Percentiles rank a stretch among this genome's conserved stretches.
phyloP scores from a whole-genome alignment of 2,888 invertebrate species.

The Trissonchulus latispiculum region DNA sequence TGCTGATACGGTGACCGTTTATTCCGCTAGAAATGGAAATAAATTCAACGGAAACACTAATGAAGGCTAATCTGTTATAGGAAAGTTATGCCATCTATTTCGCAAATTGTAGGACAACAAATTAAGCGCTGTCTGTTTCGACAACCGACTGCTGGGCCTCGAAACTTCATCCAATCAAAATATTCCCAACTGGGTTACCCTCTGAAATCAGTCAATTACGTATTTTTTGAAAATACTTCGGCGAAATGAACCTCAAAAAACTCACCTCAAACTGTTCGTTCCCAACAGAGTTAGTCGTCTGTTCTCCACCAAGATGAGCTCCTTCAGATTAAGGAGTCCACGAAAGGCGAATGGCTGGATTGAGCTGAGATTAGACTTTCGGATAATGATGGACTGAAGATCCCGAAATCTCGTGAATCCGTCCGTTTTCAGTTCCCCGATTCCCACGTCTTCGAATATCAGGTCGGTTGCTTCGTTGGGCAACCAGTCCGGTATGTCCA shows the following conservation, averaged over 20 bases:
- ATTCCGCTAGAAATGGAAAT: no score
- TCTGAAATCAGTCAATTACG: no score
- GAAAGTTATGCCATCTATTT: no score
- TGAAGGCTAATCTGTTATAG: no score
- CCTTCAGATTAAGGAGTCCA: neutral
- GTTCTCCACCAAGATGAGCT: neutral
- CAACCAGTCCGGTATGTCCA: neutral
- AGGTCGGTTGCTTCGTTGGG: neutral
- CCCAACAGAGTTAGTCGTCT: neutral
- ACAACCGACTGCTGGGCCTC: no score
- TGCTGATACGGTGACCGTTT: neutral
- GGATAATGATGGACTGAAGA: neutral
- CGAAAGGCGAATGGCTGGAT: constrained; percentile 5
- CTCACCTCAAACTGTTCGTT: neutral
- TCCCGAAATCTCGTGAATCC: neutral
- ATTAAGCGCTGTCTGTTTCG: no score
- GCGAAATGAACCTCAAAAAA: no score
- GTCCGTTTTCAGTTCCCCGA: neutral
- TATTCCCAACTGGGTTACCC: no score
- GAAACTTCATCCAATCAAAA: no score
- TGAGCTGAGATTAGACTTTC: neutral
- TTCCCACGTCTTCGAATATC: neutral
- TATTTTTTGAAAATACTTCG: no score
- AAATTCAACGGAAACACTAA: no score
- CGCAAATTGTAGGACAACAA: no score